Evolutionary conservation across 2,888 invertebrate genomes (phyloP).

Genomic region (Eupithecia exiguata): DNA sequence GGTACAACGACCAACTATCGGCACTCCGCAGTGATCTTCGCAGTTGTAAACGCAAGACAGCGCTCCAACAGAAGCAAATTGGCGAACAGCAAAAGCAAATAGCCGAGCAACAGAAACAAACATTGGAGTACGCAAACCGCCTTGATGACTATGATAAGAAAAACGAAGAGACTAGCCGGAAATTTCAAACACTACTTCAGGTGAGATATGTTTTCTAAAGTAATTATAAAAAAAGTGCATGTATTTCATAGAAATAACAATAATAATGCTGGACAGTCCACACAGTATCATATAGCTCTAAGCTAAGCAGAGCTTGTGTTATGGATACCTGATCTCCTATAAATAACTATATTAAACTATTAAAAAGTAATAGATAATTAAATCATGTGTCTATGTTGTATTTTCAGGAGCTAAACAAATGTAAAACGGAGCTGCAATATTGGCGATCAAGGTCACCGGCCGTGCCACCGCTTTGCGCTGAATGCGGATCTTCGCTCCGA

Average conservation of each 20-base stretch:
- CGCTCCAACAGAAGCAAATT: slow-evolving; percentile 93
- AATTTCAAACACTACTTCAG: slow-evolving; percentile 93
- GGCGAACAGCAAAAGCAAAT: slow-evolving; percentile 89
- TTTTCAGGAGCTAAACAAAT: slow-evolving; percentile 92
- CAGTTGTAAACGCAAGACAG: slow-evolving; percentile 91
- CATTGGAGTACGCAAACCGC: slow-evolving; percentile 91
- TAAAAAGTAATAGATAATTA: background rate
- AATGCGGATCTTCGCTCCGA: slow-evolving; percentile 85
- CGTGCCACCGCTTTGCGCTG: slow-evolving; percentile 87
- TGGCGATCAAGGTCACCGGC: slow-evolving; percentile 95
- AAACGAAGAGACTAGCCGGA: slow-evolving; percentile 94
- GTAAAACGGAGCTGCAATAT: slow-evolving; percentile 95
- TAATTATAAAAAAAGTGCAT: too few relatives aligned
- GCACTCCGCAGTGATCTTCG: slow-evolving; percentile 91
- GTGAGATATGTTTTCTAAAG: slow-evolving; percentile 62
- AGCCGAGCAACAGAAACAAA: slow-evolving; percentile 89
- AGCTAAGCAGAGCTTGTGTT: too few relatives aligned
- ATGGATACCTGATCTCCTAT: too few relatives aligned
- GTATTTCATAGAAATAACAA: background rate
- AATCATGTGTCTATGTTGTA: background rate
- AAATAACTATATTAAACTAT: background rate
- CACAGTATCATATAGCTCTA: too few relatives aligned
- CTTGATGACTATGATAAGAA: slow-evolving; percentile 95
- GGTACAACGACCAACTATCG: slow-evolving; percentile 92
- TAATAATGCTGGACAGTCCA: too few relatives aligned